A percentile compares a stretch with the other conserved stretches of the same genome.
Conservation (phyloP, 2,113 vertebrate species). For the Elachura formosa region DNA sequence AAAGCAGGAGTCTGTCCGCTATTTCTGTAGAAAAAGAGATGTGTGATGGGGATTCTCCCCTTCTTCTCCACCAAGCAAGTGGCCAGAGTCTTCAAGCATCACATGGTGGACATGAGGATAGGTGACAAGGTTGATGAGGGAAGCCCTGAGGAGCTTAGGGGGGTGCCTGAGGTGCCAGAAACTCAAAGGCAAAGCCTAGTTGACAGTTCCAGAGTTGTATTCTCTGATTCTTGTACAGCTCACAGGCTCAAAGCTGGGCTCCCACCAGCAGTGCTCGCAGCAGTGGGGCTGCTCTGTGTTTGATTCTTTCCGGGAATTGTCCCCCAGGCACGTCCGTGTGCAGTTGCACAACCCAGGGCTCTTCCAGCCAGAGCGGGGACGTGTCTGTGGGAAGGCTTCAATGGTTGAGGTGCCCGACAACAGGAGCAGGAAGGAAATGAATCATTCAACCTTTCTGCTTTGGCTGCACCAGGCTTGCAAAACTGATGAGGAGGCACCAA, state of each 20-base stretch:
- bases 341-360: neutral
- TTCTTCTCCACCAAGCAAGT: neutral
- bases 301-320: constrained; percentile 38
- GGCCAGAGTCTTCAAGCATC: neutral
- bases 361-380: fast-evolving
- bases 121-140: neutral
- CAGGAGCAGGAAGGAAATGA: constrained; percentile 56
- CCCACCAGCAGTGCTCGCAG: neutral
- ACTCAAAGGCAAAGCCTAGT: neutral
- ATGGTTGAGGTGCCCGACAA: neutral
- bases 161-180: neutral
- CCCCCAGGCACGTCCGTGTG: neutral
- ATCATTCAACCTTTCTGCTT: constrained; percentile 14
- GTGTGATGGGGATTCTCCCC: neutral
- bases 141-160: neutral
- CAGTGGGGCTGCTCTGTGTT: neutral
- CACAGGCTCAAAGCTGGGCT: neutral
- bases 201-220: neutral
- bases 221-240: neutral
- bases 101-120: neutral
- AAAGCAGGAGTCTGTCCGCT: neutral
- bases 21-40: neutral
- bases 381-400: neutral
- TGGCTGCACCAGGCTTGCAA: neutral
- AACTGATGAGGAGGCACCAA: constrained; percentile 1